Percentiles rank a stretch among this genome's conserved stretches.
Evolutionary conservation across 37 sponge, comb jelly and placozoan species (phyloP).

Genomic region (Mnemiopsis leidyi): DNA sequence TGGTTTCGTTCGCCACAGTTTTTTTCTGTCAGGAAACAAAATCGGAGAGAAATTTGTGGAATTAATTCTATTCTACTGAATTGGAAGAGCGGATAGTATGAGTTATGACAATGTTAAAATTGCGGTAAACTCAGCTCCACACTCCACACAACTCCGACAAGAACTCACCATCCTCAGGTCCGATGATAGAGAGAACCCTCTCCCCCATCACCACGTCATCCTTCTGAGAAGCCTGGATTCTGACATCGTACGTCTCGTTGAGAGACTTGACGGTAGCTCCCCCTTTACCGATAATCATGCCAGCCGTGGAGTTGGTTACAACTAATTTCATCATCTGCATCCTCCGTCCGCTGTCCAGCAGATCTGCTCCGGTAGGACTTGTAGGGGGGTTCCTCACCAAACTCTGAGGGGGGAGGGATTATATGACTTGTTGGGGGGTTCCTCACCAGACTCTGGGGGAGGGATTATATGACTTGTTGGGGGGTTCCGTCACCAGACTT

Average conservation of each 20-base stretch:
- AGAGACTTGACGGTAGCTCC: conserved; percentile 32
- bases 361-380: no score
- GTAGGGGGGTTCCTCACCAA: conserved; percentile 11
- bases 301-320: conserved; percentile 24
- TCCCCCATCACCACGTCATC: conserved; percentile 48
- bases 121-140: no score
- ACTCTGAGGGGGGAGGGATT: background rate
- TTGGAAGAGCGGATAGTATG: no score
- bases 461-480: no score
- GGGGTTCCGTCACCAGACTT: background rate
- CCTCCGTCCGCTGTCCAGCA: background rate
- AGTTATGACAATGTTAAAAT: no score
- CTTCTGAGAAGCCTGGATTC: conserved; percentile 49
- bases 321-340: conserved; percentile 47
- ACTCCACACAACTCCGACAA: no score
- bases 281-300: conserved; percentile 45
- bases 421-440: no score
- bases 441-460: background rate
- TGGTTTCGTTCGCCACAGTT: no score
- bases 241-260: conserved; percentile 38
- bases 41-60: no score
- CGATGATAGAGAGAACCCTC: background rate
- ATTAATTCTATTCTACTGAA: no score
- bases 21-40: no score
- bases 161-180: conserved; percentile 15